These are phyloP conservation scores for Apis florea DNA, from an alignment of 1,140 invertebrate genomes.

Conservation along the genomic window DNA sequence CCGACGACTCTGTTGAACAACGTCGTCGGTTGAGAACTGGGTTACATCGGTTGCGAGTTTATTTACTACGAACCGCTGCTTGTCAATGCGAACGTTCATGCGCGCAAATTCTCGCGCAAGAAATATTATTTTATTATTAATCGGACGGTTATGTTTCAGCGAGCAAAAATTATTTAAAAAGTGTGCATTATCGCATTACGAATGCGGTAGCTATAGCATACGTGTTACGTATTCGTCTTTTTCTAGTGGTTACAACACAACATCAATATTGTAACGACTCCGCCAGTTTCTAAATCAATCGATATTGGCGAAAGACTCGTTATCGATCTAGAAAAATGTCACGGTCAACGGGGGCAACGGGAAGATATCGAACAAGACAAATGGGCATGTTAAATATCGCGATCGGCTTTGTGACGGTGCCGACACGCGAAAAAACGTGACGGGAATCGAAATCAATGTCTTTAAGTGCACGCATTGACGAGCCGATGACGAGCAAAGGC, in stretches of 20 bases:
- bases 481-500: conserved; percentile 32
- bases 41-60: conserved; percentile 47
- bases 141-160: not conserved
- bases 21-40: conserved; percentile 54
- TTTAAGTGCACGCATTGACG: not conserved
- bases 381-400: not conserved
- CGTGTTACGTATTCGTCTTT: not conserved
- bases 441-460: conserved; percentile 18
- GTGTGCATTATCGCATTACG: not conserved
- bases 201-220: not conserved
- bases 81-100: not conserved
- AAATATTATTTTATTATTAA: not conserved
- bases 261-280: not conserved
- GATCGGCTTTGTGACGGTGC: not conserved
- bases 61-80: conserved; percentile 40
- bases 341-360: conserved; percentile 10
- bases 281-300: conserved; percentile 11
- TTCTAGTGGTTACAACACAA: not conserved
- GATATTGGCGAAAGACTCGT: not conserved
- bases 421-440: conserved; percentile 6
- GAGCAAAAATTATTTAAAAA: conserved; percentile 12
- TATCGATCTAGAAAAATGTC: conserved; percentile 52
- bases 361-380: conserved; percentile 12
- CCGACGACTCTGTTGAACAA: conserved; percentile 48
- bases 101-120: conserved; percentile 21